A percentile compares a stretch with the other conserved stretches of the same genome.
These are phyloP conservation scores for Lucinisca nassula DNA, from an alignment of 2,888 invertebrate genomes.

Conservation along the genomic window DNA sequence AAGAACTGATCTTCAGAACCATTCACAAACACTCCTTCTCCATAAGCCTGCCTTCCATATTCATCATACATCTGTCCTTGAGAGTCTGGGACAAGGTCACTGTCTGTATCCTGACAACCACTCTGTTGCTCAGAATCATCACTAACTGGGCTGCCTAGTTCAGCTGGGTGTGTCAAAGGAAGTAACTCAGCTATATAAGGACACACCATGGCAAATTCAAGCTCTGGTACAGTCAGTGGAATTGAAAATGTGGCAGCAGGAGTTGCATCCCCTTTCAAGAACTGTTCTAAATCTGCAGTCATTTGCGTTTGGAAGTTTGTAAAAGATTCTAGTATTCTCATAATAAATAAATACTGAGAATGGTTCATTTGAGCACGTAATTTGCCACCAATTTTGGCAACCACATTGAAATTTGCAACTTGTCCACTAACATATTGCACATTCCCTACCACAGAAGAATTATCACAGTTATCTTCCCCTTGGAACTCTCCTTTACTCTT, in stretches of 20 bases:
- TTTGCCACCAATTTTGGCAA: conserved; percentile 94
- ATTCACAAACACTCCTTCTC: not conserved
- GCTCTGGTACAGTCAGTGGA: conserved; percentile 94
- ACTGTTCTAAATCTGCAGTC: conserved; percentile 89
- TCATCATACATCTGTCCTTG: not conserved
- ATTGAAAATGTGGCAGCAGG: conserved; percentile 62
- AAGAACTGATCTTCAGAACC: conserved; percentile 38
- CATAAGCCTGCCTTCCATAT: not conserved
- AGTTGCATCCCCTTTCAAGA: conserved; percentile 82
- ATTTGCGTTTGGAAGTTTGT: conserved; percentile 81
- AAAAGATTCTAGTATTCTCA: conserved; percentile 94
- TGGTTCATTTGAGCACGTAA: conserved; percentile 97
- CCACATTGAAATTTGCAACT: conserved; percentile 91
- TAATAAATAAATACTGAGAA: conserved; percentile 96
- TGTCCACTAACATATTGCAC: conserved; percentile 86
- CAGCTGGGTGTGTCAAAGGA: conserved; percentile 61
- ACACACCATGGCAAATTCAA: conserved; percentile 94
- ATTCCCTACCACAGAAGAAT: conserved; percentile 40
- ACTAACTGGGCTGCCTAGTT: conserved; percentile 52
- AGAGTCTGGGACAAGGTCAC: conserved; percentile 16
- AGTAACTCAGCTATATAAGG: conserved; percentile 76
- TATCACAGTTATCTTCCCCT: conserved; percentile 64
- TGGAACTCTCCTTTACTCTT: not conserved
- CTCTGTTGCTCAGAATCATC: conserved; percentile 48
- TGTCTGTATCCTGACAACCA: conserved; percentile 50